These are phyloP conservation scores for Pangasius djambal DNA, from an alignment of 2,797 vertebrate genomes.

Conservation along the genomic window DNA sequence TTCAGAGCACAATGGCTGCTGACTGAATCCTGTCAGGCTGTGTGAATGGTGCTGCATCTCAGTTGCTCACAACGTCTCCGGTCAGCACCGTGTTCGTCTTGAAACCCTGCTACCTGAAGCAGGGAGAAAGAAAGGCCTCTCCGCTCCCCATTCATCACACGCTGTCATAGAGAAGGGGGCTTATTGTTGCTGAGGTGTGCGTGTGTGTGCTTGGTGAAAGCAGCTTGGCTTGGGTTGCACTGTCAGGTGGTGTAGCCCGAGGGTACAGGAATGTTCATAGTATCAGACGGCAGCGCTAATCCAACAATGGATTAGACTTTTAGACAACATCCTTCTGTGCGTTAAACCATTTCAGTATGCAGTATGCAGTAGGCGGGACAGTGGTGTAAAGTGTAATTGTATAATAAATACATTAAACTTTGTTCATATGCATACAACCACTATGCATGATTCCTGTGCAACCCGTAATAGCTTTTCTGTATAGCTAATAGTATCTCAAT, in stretches of 20 bases:
- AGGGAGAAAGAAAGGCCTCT: conserved; percentile 54
- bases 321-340: conserved; percentile 52
- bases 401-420: not conserved
- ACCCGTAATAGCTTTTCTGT: conserved; percentile 51
- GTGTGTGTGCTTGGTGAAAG: conserved; percentile 64
- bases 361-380: conserved; percentile 26
- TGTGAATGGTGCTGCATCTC: conserved; percentile 62
- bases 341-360: conserved; percentile 31
- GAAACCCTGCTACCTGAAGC: conserved; percentile 53
- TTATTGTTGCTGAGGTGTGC: conserved; percentile 64
- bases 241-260: conserved; percentile 58
- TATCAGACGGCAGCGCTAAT: conserved; percentile 55
- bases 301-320: conserved; percentile 43
- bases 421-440: not conserved
- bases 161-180: conserved; percentile 70
- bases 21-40: conserved; percentile 66
- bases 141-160: conserved; percentile 72
- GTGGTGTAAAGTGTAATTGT: not conserved
- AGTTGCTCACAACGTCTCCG: conserved; percentile 69
- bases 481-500: conserved; percentile 3
- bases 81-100: conserved; percentile 64
- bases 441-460: not conserved
- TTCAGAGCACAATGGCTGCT: conserved; percentile 37
- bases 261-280: conserved; percentile 60
- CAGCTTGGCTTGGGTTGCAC: conserved; percentile 69